Evolutionary conservation across 2,797 vertebrate species (phyloP).

Genomic region (Xyrichtys novacula): DNA sequence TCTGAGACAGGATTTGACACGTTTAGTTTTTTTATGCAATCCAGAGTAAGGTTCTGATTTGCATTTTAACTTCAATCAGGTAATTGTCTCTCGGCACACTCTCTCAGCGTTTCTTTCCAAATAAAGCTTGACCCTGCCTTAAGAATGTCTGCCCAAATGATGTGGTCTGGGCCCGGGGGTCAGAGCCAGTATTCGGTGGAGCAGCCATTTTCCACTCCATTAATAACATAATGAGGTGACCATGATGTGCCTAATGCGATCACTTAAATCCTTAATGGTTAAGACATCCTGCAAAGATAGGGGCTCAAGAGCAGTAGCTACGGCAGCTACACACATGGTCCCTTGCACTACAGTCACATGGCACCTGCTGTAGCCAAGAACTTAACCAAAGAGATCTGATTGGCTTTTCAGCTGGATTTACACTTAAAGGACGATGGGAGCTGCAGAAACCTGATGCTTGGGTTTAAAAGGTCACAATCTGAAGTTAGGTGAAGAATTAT

Average conservation of each 20-base stretch:
- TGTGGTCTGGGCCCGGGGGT: slow-evolving; percentile 32
- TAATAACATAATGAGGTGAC: slow-evolving; percentile 76
- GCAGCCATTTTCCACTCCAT: slow-evolving; percentile 74
- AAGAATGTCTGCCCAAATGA: slow-evolving; percentile 29
- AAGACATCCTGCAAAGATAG: slow-evolving; percentile 35
- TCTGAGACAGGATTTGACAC: slow-evolving; percentile 3
- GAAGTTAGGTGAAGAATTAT: not conserved
- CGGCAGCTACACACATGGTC: slow-evolving; percentile 28
- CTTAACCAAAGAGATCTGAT: not conserved
- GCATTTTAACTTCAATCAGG: slow-evolving; percentile 18
- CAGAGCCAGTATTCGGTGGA: slow-evolving; percentile 16
- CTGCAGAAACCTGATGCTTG: not conserved
- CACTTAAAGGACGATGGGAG: not conserved
- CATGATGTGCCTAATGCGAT: slow-evolving; percentile 52
- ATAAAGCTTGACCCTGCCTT: slow-evolving; percentile 41
- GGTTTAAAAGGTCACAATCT: not conserved
- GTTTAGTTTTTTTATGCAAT: not conserved
- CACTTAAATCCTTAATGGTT: slow-evolving; percentile 66
- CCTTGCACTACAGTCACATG: slow-evolving; percentile 21
- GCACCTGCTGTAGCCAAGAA: slow-evolving; percentile 15
- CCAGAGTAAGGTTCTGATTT: not conserved
- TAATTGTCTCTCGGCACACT: slow-evolving; percentile 8
- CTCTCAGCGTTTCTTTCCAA: slow-evolving; percentile 33
- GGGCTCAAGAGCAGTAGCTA: slow-evolving; percentile 55
- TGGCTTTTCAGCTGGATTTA: not conserved